These are phyloP conservation scores for Pachyuromys duprasi DNA, from an alignment of 2,797 vertebrate species.

Conservation along the genomic window DNA sequence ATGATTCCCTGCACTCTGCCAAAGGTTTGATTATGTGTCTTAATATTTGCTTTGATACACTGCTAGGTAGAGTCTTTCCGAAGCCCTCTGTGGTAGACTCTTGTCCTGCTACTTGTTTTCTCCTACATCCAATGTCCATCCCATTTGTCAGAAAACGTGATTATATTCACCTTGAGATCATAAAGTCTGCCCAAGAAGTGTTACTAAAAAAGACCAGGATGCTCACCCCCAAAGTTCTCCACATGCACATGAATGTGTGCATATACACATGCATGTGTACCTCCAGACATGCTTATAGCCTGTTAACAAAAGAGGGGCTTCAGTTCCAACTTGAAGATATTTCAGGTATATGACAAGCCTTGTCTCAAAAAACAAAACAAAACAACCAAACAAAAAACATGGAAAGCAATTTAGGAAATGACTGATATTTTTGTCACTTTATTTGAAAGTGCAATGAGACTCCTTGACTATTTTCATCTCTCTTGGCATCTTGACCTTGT, in stretches of 20 bases:
- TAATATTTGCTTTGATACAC: too few relatives aligned
- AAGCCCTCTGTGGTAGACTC: too few relatives aligned
- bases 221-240: background rate
- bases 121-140: too few relatives aligned
- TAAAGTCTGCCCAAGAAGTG: background rate
- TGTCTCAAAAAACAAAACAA: too few relatives aligned
- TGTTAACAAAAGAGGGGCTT: slow-evolving; percentile 8
- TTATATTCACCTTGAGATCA: background rate
- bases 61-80: too few relatives aligned
- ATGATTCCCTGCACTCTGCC: too few relatives aligned
- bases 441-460: slow-evolving; percentile 14
- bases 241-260: background rate
- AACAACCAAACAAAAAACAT: background rate
- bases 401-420: background rate
- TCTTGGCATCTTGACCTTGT: slow-evolving; percentile 56
- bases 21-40: too few relatives aligned
- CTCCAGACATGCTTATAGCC: background rate
- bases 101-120: too few relatives aligned
- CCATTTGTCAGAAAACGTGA: too few relatives aligned
- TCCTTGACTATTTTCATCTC: background rate
- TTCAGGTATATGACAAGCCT: background rate
- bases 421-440: slow-evolving; percentile 42
- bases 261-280: too few relatives aligned
- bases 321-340: background rate
- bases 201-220: background rate